phyloP scores from a whole-genome alignment of 2,888 invertebrate genomes.

The Formica aserva region DNA sequence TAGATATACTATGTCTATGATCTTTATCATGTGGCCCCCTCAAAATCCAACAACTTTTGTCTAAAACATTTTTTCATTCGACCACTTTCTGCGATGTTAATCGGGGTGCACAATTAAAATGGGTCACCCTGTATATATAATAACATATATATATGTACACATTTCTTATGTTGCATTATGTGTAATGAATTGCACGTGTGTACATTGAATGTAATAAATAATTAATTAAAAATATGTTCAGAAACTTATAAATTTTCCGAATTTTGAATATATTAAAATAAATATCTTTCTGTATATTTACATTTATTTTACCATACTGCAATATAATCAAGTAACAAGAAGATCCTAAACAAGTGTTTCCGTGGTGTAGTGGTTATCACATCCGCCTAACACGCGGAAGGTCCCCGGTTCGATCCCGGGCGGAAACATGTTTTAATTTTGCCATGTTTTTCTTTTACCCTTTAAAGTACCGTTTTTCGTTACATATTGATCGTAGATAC shows the following conservation, averaged over 20 bases:
- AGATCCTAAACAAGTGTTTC: constrained; percentile 86
- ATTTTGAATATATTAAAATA: not conserved
- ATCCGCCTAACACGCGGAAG: constrained; percentile 97
- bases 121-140: too few relatives aligned
- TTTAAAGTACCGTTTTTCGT: not conserved
- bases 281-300: not conserved
- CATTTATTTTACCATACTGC: not conserved
- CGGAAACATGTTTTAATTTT: constrained; percentile 89
- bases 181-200: too few relatives aligned
- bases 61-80: too few relatives aligned
- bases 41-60: too few relatives aligned
- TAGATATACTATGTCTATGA: too few relatives aligned
- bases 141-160: too few relatives aligned
- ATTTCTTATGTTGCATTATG: too few relatives aligned
- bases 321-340: not conserved
- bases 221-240: not conserved
- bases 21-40: too few relatives aligned
- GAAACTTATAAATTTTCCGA: not conserved
- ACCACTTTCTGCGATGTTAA: too few relatives aligned
- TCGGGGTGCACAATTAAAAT: too few relatives aligned
- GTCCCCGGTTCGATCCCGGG: constrained; percentile 96
- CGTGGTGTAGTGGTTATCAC: constrained; percentile 97
- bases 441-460: not conserved
- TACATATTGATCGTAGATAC: not conserved
- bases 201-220: not conserved